Conservation (phyloP, 2,888 invertebrate species). For the Oeneis ivallda region DNA sequence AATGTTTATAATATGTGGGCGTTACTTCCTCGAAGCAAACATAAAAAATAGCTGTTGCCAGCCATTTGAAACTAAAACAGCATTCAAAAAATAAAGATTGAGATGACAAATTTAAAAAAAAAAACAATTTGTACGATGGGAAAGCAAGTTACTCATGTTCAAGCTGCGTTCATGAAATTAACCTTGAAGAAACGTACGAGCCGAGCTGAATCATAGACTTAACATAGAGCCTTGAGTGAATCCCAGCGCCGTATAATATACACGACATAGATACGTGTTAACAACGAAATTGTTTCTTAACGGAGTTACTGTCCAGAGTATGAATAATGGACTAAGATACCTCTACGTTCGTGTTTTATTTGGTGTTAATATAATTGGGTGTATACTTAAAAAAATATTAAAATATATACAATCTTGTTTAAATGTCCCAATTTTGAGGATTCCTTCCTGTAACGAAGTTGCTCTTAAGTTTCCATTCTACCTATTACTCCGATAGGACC, state of each 20-base stretch:
- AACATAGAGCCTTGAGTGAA: constrained; percentile 22
- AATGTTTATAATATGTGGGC: too few relatives aligned
- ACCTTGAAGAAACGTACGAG: constrained; percentile 9
- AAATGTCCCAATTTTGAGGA: too few relatives aligned
- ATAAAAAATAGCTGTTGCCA: background rate
- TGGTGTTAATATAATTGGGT: too few relatives aligned
- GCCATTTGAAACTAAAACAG: background rate
- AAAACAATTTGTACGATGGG: background rate
- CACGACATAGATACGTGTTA: constrained; percentile 14
- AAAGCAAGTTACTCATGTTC: constrained; percentile 2
- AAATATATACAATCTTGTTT: too few relatives aligned
- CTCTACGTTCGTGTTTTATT: too few relatives aligned
- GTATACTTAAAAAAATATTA: too few relatives aligned
- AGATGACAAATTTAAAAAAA: background rate
- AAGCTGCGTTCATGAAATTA: constrained; percentile 14
- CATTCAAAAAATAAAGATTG: background rate
- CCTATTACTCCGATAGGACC: too few relatives aligned
- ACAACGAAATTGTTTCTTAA: constrained; percentile 9
- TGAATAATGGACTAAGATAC: too few relatives aligned
- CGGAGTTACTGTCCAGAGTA: background rate
- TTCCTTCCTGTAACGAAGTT: too few relatives aligned
- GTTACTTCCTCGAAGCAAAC: background rate
- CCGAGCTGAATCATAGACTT: constrained; percentile 19
- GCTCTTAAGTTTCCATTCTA: too few relatives aligned
- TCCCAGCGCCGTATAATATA: constrained; percentile 18